phyloP scores from a whole-genome alignment of 1,140 invertebrate species.

The Aphaenogaster floridana region DNA sequence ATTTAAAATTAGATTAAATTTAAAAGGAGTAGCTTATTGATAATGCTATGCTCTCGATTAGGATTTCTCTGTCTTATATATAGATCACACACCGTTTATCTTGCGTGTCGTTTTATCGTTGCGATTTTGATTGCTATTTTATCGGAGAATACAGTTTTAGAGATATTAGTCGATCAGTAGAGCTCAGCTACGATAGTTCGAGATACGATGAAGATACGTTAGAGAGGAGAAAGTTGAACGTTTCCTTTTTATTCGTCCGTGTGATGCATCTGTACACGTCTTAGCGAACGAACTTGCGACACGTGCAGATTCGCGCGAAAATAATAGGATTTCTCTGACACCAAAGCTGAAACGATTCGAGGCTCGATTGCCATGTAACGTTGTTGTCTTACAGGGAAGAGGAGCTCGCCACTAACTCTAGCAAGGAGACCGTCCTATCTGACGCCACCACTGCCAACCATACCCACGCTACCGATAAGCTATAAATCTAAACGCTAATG shows the following conservation, averaged over 20 bases:
- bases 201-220: conserved; percentile 3
- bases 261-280: conserved; percentile 50
- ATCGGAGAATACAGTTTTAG: conserved; percentile 8
- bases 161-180: not conserved
- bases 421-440: conserved; percentile 85
- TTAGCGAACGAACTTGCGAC: conserved; percentile 44
- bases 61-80: not conserved
- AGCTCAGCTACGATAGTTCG: not conserved
- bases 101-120: not conserved
- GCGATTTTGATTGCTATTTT: not conserved
- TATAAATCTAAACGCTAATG: conserved; percentile 70
- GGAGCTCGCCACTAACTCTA: conserved; percentile 85
- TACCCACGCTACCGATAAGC: conserved; percentile 81
- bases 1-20: conserved; percentile 1
- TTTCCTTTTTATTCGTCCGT: conserved; percentile 6
- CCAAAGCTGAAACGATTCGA: conserved; percentile 67
- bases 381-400: conserved; percentile 86
- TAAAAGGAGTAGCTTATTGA: not conserved
- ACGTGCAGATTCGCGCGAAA: conserved; percentile 32
- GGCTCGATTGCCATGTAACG: conserved; percentile 83
- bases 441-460: conserved; percentile 84
- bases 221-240: not conserved
- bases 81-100: conserved; percentile 30
- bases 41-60: conserved; percentile 9
- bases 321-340: conserved; percentile 70